Percentiles rank a stretch among this genome's conserved stretches.
Evolutionary conservation across 92 coral and sea anemone genomes (phyloP).

Genomic region (Nematostella vectensis): DNA sequence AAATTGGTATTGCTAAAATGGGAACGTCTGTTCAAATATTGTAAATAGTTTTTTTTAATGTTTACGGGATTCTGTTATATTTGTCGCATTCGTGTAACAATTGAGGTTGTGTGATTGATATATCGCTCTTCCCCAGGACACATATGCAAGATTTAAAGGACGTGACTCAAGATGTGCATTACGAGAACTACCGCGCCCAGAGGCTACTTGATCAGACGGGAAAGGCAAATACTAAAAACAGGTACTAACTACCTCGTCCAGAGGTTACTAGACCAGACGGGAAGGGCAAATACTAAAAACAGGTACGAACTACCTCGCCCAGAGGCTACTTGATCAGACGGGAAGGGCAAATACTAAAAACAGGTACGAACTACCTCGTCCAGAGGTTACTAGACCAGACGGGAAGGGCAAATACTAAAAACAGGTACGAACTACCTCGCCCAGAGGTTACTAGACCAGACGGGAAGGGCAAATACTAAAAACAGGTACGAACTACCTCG

Average conservation of each 20-base stretch:
- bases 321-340: conserved; percentile 52
- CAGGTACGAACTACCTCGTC: conserved; percentile 90
- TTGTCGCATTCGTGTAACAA: no score
- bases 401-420: conserved; percentile 1
- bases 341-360: conserved; percentile 3
- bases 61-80: no score
- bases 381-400: conserved; percentile 59
- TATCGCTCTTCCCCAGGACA: conserved; percentile 36
- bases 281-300: conserved; percentile 1
- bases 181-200: conserved; percentile 91
- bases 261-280: conserved; percentile 47
- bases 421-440: conserved; percentile 94
- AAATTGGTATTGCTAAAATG: no score
- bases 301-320: conserved; percentile 93
- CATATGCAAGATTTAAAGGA: conserved; percentile 98
- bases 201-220: conserved; percentile 50
- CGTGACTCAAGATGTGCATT: conserved; percentile 96
- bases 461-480: conserved; percentile 27
- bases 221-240: not conserved
- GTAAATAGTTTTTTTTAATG: no score
- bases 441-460: conserved; percentile 53
- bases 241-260: conserved; percentile 92
- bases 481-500: conserved; percentile 57
- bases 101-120: no score
- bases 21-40: no score